Conservation (phyloP, 2,888 invertebrate species). For the Heliconius cydno region DNA sequence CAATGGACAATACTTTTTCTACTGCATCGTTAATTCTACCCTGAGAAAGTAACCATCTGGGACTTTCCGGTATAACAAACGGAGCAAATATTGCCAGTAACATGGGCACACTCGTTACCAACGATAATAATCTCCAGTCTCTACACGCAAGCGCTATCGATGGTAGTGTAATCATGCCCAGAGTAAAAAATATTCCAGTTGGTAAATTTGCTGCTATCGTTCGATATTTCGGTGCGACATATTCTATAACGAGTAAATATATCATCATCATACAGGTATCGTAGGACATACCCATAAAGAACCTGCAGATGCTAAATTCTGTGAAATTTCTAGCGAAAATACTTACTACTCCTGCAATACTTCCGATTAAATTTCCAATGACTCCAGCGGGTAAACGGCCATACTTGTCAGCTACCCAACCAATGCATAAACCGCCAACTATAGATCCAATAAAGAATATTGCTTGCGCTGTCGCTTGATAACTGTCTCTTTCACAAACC, state of each 20-base stretch:
- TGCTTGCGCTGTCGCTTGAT: constrained; percentile 69
- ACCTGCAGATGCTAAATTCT: constrained; percentile 62
- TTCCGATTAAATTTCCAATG: constrained; percentile 61
- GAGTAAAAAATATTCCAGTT: constrained; percentile 63
- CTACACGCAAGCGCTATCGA: constrained; percentile 67
- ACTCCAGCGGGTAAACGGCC: constrained; percentile 65
- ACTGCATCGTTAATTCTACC: constrained; percentile 65
- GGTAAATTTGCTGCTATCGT: constrained; percentile 65
- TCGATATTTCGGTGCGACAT: constrained; percentile 67
- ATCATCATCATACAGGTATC: constrained; percentile 72
- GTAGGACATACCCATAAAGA: constrained; percentile 70
- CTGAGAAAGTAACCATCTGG: constrained; percentile 68
- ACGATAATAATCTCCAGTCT: constrained; percentile 64
- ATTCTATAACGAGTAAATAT: constrained; percentile 66
- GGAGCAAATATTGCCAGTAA: constrained; percentile 59
- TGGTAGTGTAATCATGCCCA: constrained; percentile 58
- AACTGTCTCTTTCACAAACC: constrained; percentile 67
- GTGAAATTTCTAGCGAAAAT: constrained; percentile 58
- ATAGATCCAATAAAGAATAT: constrained; percentile 68
- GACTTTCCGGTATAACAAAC: constrained; percentile 67
- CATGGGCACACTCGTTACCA: constrained; percentile 66
- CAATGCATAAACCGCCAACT: constrained; percentile 64
- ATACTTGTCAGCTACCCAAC: constrained; percentile 65
- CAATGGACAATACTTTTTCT: constrained; percentile 58
- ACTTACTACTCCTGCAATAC: constrained; percentile 60